Evolutionary conservation across 2,113 vertebrate genomes (phyloP).

Genomic region (Zosterops pallidus): DNA sequence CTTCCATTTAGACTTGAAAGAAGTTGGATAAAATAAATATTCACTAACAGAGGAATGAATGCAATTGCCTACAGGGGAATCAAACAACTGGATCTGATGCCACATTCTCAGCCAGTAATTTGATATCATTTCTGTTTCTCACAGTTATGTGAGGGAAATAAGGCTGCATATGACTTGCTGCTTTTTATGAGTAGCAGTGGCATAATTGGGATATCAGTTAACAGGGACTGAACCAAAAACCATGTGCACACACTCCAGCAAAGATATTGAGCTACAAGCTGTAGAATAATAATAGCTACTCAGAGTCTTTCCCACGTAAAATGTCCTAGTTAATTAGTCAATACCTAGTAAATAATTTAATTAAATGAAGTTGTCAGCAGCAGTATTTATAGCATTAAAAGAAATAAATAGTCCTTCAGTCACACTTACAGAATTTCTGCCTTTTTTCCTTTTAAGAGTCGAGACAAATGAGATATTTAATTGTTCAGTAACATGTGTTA

Average conservation of each 20-base stretch:
- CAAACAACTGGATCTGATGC: not conserved
- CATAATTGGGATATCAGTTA: not conserved
- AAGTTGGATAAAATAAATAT: not conserved
- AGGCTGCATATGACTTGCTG: not conserved
- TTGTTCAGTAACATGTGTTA: not conserved
- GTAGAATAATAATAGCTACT: not conserved
- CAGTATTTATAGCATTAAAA: not conserved
- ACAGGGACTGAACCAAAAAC: not conserved
- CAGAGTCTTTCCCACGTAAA: not conserved
- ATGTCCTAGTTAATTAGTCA: not conserved
- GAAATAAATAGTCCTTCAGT: not conserved
- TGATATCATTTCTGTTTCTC: not conserved
- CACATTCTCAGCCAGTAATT: not conserved
- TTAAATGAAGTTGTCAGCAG: not conserved
- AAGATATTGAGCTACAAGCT: not conserved
- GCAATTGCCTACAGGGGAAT: not conserved
- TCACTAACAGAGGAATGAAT: not conserved
- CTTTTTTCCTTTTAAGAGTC: not conserved
- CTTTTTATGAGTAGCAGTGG: not conserved
- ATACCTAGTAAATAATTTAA: constrained; percentile 42
- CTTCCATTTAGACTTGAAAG: not conserved
- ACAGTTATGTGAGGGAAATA: not conserved
- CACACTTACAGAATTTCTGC: not conserved
- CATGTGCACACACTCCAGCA: not conserved
- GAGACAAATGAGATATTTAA: not conserved